Evolutionary conservation across 2,113 vertebrate genomes (phyloP).

Genomic region (Heterotis niloticus): DNA sequence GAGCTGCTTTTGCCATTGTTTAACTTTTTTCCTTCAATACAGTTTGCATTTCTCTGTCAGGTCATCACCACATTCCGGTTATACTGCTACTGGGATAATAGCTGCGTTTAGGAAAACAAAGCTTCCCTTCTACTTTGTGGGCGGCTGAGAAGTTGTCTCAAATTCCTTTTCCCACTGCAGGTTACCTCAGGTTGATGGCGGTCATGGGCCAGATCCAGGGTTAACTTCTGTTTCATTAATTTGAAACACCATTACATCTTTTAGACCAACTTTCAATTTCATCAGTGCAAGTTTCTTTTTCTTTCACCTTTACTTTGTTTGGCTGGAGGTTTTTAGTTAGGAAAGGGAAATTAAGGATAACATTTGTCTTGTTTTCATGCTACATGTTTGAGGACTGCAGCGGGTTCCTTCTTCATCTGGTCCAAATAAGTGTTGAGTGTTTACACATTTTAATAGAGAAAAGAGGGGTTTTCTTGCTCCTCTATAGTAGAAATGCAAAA

Average conservation of each 20-base stretch:
- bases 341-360: too few species aligned
- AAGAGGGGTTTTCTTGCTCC: too few species aligned
- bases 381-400: too few species aligned
- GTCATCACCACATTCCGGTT: neutral
- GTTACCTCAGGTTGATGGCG: neutral
- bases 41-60: neutral
- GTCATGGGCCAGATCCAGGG: neutral
- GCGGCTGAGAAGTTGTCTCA: neutral
- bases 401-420: too few species aligned
- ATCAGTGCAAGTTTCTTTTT: too few species aligned
- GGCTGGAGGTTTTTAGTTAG: too few species aligned
- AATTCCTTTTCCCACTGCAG: neutral
- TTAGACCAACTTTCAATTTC: neutral
- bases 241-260: neutral
- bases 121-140: neutral
- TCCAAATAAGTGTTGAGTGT: too few species aligned
- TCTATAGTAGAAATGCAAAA: too few species aligned
- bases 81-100: neutral
- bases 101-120: neutral
- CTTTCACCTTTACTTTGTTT: too few species aligned
- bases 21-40: neutral
- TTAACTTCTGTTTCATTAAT: constrained; percentile 5
- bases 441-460: too few species aligned
- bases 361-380: too few species aligned
- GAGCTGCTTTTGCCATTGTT: neutral